Evolutionary conservation across 2,797 vertebrate species (phyloP).

Genomic region (Lacerta viridis): DNA sequence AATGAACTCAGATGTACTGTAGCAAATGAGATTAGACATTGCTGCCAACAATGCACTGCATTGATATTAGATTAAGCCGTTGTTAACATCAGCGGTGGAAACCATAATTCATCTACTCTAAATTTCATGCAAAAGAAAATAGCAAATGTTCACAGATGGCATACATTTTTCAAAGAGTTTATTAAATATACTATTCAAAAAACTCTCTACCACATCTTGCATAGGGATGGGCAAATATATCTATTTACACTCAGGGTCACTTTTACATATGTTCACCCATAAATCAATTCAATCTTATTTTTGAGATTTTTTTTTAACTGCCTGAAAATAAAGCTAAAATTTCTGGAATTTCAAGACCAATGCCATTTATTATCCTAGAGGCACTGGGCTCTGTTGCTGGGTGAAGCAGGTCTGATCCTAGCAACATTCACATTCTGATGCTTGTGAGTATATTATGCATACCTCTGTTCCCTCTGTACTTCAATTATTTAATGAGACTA

Average conservation of each 20-base stretch:
- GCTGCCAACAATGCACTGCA: constrained; percentile 3
- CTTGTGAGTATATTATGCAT: not conserved
- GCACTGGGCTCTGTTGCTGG: not conserved
- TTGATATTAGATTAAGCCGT: constrained; percentile 33
- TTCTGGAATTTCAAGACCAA: too few species aligned
- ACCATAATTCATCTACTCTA: not conserved
- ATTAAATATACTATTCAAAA: constrained; percentile 1
- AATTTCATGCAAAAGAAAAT: constrained; percentile 30
- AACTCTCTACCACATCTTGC: not conserved
- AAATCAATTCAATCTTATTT: too few species aligned
- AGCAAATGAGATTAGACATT: constrained; percentile 20
- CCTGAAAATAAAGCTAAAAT: too few species aligned
- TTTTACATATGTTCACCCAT: not conserved
- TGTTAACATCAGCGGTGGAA: constrained; percentile 5
- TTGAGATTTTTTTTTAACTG: too few species aligned
- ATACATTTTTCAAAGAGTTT: not conserved
- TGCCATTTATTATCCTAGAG: not conserved
- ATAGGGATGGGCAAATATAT: not conserved
- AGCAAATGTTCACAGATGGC: not conserved
- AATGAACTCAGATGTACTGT: not conserved
- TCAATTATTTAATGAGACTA: not conserved
- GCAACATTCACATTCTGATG: not conserved
- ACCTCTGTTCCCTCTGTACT: not conserved
- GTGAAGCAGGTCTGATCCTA: not conserved
- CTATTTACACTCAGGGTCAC: not conserved